phyloP scores from a whole-genome alignment of 2,888 invertebrate species.

The Metopia argyrocephala region DNA sequence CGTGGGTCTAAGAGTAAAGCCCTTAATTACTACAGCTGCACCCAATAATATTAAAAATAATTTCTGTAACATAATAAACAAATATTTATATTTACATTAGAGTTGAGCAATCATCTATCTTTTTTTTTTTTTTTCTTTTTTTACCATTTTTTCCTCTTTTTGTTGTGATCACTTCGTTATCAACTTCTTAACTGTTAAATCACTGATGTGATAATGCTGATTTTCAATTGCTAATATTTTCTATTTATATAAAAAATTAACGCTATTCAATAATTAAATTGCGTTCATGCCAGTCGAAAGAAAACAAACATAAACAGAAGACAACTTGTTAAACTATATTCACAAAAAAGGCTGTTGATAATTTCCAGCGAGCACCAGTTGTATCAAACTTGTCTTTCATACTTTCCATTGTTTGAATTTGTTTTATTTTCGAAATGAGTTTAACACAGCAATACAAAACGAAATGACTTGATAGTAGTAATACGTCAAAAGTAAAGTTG shows the following conservation, averaged over 20 bases:
- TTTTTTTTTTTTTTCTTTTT: too few relatives aligned
- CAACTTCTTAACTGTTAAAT: conserved; percentile 20
- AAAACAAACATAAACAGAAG: conserved; percentile 1
- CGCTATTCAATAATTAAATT: conserved; percentile 13
- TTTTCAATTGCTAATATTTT: conserved; percentile 24
- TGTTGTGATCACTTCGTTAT: neutral
- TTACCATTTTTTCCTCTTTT: conserved; percentile 44
- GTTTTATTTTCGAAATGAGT: too few relatives aligned
- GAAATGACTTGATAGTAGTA: conserved; percentile 10
- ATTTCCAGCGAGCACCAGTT: conserved; percentile 27
- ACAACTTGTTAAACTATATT: too few relatives aligned
- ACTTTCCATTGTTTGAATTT: conserved; percentile 4
- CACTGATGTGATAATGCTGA: conserved; percentile 2
- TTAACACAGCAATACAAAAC: neutral
- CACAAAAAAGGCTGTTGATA: neutral
- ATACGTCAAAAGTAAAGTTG: conserved; percentile 3
- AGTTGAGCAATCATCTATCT: too few relatives aligned
- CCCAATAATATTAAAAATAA: conserved; percentile 67
- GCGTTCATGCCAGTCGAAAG: neutral
- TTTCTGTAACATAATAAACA: conserved; percentile 67
- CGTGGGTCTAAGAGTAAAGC: conserved; percentile 65
- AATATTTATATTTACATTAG: neutral
- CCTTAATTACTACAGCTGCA: conserved; percentile 68
- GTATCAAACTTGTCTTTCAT: conserved; percentile 1
- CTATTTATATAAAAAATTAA: conserved; percentile 58